Base-by-base conservation (phyloP, 2,113 vertebrate species). In the Sinocyclocheilus grahami region DNA sequence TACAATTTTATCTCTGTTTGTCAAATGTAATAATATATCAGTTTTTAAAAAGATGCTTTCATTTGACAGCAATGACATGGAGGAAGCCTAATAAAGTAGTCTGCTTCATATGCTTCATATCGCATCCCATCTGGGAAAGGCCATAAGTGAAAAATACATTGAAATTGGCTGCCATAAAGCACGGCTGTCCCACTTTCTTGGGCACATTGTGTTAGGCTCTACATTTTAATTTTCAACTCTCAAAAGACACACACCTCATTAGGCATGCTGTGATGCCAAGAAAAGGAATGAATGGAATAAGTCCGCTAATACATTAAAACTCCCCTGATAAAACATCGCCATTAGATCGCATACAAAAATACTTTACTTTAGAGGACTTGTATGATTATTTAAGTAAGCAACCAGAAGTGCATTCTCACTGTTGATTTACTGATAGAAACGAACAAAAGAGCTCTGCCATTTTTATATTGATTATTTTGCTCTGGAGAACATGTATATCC, bases 181-280 rank as follows among this genome's bases (percentile, higher is more conserved):
- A 51, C 13, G 30, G 58, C 80, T 83, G 86, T 83, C 86, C 86
- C 86, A 83, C 67, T 87, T 83, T 83, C 60, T 87, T 65, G 69
- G 65, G 60, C 30, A 78, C 58, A 87, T 42, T 78, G 71, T 76
- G 48, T 67, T 42, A 78, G 71, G 60, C 62, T 78, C 80, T 46
- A 83, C 86, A 87, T 83, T 83, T 83, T 27, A 78, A 86, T 84
- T 82, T 80, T 63, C 87, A 81, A 75, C 82, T 75, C 88, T 86
- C 78, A 37, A 51, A 69, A 83, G 86, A 55, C 65, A 75, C 71
- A 89, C 82, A 89, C 79, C 79, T 87, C 83, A 89, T 89, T 89
- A 89, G 83, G 24, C 85, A 90, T 51, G 81, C 53, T 90, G 85
- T 86, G 67, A 85, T 85, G 76, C 71, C 42, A 75, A 72, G 77